Evolutionary conservation across 2,888 invertebrate species (phyloP).

Genomic region (Agelastica alni): DNA sequence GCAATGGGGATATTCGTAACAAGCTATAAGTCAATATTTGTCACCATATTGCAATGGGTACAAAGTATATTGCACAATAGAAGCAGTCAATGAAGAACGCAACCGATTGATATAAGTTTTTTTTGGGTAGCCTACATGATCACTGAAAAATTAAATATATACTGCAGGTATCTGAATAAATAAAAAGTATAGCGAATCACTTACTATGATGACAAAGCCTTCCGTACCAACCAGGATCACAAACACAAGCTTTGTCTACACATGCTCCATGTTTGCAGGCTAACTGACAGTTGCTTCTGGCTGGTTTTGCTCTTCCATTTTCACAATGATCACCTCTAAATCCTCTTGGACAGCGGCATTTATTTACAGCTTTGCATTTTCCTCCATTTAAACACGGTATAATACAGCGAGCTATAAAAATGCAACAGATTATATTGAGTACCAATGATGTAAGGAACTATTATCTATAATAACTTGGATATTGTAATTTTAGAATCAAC

Average conservation of each 20-base stretch:
- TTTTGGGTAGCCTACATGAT: constrained; percentile 27
- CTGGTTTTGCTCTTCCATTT: constrained; percentile 72
- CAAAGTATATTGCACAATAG: constrained; percentile 4
- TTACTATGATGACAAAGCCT: constrained; percentile 79
- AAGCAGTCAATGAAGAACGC: constrained; percentile 1
- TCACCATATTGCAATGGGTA: neutral
- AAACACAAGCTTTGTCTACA: constrained; percentile 71
- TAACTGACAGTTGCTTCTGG: constrained; percentile 72
- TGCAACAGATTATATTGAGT: neutral
- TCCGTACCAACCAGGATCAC: constrained; percentile 83
- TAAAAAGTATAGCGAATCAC: constrained; percentile 23
- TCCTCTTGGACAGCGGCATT: constrained; percentile 84
- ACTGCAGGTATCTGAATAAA: neutral
- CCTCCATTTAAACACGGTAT: constrained; percentile 92
- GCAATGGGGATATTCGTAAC: constrained; percentile 14
- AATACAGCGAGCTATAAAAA: constrained; percentile 57
- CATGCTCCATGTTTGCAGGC: constrained; percentile 81
- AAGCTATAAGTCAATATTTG: constrained; percentile 9
- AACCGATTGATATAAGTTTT: constrained; percentile 10
- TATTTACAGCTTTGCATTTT: constrained; percentile 85
- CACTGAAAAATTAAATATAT: constrained; percentile 31
- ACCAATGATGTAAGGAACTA: too few relatives aligned
- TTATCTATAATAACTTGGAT: too few relatives aligned
- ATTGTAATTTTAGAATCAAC: too few relatives aligned
- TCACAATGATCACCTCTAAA: constrained; percentile 90